Evolutionary conservation across 2,113 vertebrate species (phyloP).

Genomic region (Oplegnathus fasciatus): DNA sequence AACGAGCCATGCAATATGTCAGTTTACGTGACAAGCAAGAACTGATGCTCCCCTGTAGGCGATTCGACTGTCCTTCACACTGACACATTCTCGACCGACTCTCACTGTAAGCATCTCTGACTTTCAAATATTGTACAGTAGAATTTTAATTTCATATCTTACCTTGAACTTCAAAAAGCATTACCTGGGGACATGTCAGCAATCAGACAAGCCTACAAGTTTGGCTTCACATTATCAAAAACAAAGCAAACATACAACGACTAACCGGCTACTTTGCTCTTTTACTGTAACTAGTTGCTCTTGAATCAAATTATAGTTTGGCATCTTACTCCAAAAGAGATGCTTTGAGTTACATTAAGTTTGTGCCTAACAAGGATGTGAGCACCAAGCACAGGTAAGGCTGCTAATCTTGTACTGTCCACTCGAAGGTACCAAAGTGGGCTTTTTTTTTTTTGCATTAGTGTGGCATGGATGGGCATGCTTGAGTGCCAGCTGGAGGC

Average conservation of each 20-base stretch:
- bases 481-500: conserved; percentile 63
- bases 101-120: neutral
- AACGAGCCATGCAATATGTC: neutral
- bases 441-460: conserved; percentile 2
- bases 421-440: conserved; percentile 3
- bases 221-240: neutral
- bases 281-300: too few species aligned
- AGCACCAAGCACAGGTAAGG: conserved; percentile 3
- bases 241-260: neutral
- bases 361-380: neutral
- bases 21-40: neutral
- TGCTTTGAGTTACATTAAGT: neutral
- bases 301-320: neutral
- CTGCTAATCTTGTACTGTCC: neutral
- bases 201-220: neutral
- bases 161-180: neutral
- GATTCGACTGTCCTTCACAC: neutral
- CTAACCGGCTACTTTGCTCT: neutral
- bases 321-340: neutral
- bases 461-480: conserved; percentile 49
- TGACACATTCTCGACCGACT: neutral
- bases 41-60: neutral
- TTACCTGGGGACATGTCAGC: neutral
- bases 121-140: neutral
- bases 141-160: neutral